Evolutionary conservation across 2,113 vertebrate genomes (phyloP).

Genomic region (Brachypodius melanocephalos): DNA sequence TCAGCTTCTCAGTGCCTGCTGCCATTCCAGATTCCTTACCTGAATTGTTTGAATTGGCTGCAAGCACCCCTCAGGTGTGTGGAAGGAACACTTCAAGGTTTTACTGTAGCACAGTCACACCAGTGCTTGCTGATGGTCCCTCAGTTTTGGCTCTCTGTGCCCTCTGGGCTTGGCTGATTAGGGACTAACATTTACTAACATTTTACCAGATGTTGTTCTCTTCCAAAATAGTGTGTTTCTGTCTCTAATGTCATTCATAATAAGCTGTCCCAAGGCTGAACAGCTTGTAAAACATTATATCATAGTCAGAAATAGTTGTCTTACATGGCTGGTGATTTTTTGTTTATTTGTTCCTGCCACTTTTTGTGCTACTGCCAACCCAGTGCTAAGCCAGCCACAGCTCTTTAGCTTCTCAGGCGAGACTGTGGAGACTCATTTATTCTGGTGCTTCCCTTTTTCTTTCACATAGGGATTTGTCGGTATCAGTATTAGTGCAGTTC

Average conservation of each 20-base stretch:
- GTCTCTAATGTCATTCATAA: background rate
- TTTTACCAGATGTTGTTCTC: background rate
- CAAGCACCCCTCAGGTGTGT: background rate
- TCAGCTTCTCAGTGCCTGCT: background rate
- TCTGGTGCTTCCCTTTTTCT: slow-evolving; percentile 29
- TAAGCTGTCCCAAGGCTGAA: background rate
- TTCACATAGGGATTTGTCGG: background rate
- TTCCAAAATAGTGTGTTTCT: background rate
- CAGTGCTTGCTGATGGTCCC: background rate
- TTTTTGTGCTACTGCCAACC: background rate
- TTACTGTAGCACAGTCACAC: background rate
- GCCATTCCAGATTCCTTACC: background rate
- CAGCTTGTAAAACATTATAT: background rate
- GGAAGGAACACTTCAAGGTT: background rate
- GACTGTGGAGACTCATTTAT: background rate
- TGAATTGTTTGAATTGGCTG: background rate
- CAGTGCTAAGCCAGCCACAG: background rate
- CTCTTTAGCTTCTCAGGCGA: background rate
- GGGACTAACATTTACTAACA: background rate
- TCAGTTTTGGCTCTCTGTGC: background rate
- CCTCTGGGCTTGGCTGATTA: background rate
- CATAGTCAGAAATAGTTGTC: background rate
- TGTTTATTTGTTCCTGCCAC: background rate
- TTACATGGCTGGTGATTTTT: background rate
- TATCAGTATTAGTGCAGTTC: background rate